Base-by-base conservation (phyloP, 2,113 vertebrate genomes). In the Anoura caudifer region DNA sequence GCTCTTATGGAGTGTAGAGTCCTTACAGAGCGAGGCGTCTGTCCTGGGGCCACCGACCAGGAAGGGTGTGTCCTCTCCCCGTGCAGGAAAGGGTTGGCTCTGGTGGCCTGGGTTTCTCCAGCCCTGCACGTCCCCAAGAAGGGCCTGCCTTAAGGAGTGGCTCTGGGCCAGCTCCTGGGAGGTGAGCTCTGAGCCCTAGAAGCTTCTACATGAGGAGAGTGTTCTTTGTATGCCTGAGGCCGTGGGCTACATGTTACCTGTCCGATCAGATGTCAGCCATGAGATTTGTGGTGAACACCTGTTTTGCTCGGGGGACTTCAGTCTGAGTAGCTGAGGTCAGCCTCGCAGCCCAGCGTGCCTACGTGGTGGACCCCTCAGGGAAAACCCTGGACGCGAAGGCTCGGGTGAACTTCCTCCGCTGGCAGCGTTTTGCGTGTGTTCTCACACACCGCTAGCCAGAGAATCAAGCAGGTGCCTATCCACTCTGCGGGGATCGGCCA, bases 111-210 rank as follows among this genome's bases (percentile, higher is more conserved):
- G 43, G 73, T 81, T 80, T 54, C 85, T 75, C 47, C 52, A 86
- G 73, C 24, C 50, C 43, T 47, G 13, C 17, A 13, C 10, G 4
- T 56, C 83, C 54, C 75, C 2, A 33, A 50, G 36, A 77, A 93
- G 82, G 33, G 3, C 45, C 26, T 81, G 69, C 14, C 54, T 73
- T 84, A 22, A 2, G 5, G 13, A 45, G 28, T 20, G 38, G 54
- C 16, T 63, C 12, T 59, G 79, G 95, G 89, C 26, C 28, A 80
- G 79, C n/a, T 70, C 70, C 76, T 33, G 12, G 94, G 36, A 82
- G 36, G 22, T 52, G 50, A 96, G 31, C 43, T 67, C 81, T 47
- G 43, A 84, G 47, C 4, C 63, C 54, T 77, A 70, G 50, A 77
- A 43, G 24, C 36, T 45, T 79, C 61, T 73, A 33, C 61, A 45